Evolutionary conservation across 2,888 invertebrate genomes (phyloP), one percentile per base, ranked within the genome.

Genomic region (Pyrrhia umbra): DNA sequence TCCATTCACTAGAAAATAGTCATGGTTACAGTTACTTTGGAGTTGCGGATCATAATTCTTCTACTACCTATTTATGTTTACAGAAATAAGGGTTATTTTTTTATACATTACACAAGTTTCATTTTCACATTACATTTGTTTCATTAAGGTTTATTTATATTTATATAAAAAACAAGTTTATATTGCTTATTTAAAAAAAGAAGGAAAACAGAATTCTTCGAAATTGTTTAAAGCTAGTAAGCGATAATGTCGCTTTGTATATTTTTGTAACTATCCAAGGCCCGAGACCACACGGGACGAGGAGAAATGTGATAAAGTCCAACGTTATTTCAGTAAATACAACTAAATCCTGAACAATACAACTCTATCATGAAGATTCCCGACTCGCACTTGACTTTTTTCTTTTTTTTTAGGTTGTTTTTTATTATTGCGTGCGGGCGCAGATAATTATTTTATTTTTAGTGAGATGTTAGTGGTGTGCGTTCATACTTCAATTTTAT

Each of bases 201-300:
- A 9, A 37, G 25, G 8, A 27, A 62, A 20, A 20, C 15, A 23
- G 0, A 27, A 40, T 16, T 59, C 2, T 27, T 10, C 23, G 8
- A 64, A 25, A 42, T 27, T 23, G 37, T 50, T 42, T 40, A 8
- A 30, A 45, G 25, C 21, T 30, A 43, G 42, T 16, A 9, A 52
- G 70, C 20, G 20, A 39, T 71, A 34, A 43, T 15, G 30, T 50
- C 15, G 42, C 49, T 5, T 39, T 18, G 46, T 56, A 25, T 59
- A 46, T 56, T 60, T 51, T 60, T 47, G 51, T 39, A 34, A 34
- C 34, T 4, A 67, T 47, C 39, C 13, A 16, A 25, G 42, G 30
- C 30, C 20, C 10, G 37, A 37, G 50, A 68, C 68, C 75, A 57
- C 56, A 68, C 55, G 45, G 37, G 13, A 51, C 3, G 70, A 75